Percentiles rank a stretch among this genome's conserved stretches.
These are phyloP conservation scores for Rotaria macrura DNA, from an alignment of 2,888 invertebrate genomes.

Conservation along the genomic window DNA sequence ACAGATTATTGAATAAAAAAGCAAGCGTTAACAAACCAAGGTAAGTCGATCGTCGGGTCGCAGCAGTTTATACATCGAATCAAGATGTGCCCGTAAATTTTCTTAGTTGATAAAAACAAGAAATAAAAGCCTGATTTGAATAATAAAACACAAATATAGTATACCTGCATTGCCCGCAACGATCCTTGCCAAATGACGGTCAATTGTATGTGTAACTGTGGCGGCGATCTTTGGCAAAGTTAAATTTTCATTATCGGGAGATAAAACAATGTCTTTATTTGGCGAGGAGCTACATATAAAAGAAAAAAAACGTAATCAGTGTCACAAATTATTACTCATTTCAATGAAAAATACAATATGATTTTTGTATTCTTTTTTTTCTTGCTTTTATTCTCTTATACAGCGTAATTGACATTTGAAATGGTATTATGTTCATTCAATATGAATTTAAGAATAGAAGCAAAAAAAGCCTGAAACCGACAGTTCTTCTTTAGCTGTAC, in stretches of 20 bases:
- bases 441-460: not conserved
- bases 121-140: not conserved
- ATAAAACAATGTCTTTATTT: not conserved
- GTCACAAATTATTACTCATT: not conserved
- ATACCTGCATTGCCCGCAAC: constrained; percentile 1
- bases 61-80: not conserved
- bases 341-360: not conserved
- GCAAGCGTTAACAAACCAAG: not conserved
- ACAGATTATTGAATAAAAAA: not conserved
- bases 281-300: not conserved
- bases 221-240: not conserved
- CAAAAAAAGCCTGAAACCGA: not conserved
- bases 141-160: too few species aligned
- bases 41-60: not conserved
- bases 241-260: not conserved
- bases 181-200: constrained; percentile 8
- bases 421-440: constrained; percentile 7
- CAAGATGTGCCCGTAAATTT: not conserved
- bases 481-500: not conserved
- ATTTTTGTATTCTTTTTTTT: not conserved
- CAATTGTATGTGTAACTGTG: not conserved
- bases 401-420: not conserved
- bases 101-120: not conserved
- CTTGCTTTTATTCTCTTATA: not conserved
- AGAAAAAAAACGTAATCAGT: not conserved